Conservation (phyloP, 2,797 vertebrate genomes). For the Falco berigora region DNA sequence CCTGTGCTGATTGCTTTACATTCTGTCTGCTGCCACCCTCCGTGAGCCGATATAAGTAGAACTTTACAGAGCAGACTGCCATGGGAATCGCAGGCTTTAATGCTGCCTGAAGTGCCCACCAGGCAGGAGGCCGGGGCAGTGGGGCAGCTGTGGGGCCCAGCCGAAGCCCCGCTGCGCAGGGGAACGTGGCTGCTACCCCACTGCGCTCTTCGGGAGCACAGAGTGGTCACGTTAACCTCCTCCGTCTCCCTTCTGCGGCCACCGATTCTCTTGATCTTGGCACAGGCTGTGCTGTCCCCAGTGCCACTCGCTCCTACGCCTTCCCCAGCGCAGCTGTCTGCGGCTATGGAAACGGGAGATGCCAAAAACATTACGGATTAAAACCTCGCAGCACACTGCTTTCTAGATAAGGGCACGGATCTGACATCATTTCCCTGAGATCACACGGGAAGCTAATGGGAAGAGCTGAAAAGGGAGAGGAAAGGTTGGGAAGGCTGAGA, state of each 20-base stretch:
- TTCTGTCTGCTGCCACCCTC: background rate
- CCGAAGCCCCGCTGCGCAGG: background rate
- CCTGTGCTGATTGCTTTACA: background rate
- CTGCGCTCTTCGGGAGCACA: background rate
- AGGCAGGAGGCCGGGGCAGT: background rate
- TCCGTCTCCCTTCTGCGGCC: background rate
- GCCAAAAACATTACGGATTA: background rate
- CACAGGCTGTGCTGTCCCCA: background rate
- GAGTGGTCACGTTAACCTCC: background rate
- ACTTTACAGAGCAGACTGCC: background rate
- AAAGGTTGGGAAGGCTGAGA: background rate
- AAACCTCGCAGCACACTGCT: background rate
- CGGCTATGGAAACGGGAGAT: background rate
- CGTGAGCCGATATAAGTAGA: background rate
- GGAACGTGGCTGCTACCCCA: background rate
- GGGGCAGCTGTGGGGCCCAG: background rate
- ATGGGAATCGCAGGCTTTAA: background rate
- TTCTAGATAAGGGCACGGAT: background rate
- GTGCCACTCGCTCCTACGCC: background rate
- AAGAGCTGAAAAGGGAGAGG: background rate
- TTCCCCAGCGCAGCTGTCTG: background rate
- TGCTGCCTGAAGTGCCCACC: background rate
- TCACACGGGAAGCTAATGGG: background rate
- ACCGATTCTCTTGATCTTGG: background rate
- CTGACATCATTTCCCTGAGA: background rate